Percentiles rank a stretch among this genome's conserved stretches.
phyloP scores from a whole-genome alignment of 2,797 vertebrate genomes.

The Hybognathus amarus region DNA sequence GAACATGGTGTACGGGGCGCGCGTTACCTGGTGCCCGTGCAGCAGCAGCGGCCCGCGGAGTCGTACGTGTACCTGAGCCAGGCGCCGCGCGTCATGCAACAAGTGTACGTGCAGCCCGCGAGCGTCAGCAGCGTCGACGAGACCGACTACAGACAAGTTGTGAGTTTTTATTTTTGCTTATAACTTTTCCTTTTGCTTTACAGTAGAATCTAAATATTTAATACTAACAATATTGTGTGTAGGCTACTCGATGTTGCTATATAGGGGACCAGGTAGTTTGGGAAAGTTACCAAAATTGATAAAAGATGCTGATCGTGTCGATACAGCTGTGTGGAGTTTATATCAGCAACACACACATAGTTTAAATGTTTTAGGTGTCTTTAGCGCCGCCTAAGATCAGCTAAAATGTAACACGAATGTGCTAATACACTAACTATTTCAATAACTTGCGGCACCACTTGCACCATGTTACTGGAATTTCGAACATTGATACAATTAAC shows the following conservation, averaged over 20 bases:
- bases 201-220: not conserved
- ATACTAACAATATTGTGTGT: not conserved
- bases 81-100: constrained; percentile 62
- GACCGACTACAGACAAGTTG: constrained; percentile 62
- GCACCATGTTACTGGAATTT: too few species aligned
- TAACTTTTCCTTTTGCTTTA: not conserved
- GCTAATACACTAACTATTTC: too few species aligned
- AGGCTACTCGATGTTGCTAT: too few species aligned
- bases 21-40: constrained; percentile 78
- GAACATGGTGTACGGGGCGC: constrained; percentile 64
- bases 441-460: too few species aligned
- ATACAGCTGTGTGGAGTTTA: not conserved
- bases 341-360: not conserved
- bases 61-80: constrained; percentile 61
- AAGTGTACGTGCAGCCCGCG: constrained; percentile 67
- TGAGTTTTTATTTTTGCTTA: constrained; percentile 52
- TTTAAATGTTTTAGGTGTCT: not conserved
- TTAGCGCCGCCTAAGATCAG: not conserved
- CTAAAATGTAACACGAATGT: not conserved
- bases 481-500: too few species aligned
- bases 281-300: not conserved
- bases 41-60: constrained; percentile 65
- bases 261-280: not conserved
- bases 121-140: constrained; percentile 69
- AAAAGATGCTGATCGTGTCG: not conserved